Conservation (phyloP, 2,797 vertebrate species). For the Melanotaenia trifasciata region DNA sequence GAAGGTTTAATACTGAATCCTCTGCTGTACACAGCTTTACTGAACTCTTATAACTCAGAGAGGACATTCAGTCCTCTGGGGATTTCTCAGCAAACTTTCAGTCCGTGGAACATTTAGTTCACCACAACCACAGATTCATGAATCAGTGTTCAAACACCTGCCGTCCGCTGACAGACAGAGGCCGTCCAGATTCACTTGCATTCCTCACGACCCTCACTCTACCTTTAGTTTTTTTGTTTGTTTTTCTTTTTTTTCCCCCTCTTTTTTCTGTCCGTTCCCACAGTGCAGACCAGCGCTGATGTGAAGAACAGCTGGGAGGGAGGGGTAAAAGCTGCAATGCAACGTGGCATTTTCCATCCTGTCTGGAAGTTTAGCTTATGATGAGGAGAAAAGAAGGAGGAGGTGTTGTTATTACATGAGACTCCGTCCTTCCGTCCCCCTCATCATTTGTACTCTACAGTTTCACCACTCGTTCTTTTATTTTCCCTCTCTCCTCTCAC, state of each 20-base stretch:
- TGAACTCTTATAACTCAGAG: slow-evolving; percentile 5
- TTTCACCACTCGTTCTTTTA: slow-evolving; percentile 9
- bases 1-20: not conserved
- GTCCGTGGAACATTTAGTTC: slow-evolving; percentile 32
- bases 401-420: slow-evolving; percentile 47
- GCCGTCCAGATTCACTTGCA: slow-evolving; percentile 6
- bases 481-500: slow-evolving; percentile 7
- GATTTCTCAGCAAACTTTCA: slow-evolving; percentile 12
- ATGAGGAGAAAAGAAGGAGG: slow-evolving; percentile 38
- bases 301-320: slow-evolving; percentile 85
- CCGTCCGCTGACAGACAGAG: slow-evolving; percentile 38
- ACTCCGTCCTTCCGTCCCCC: slow-evolving; percentile 39
- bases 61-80: slow-evolving; percentile 19
- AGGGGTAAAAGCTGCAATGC: slow-evolving; percentile 60
- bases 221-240: not conserved
- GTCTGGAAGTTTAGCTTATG: slow-evolving; percentile 53
- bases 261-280: slow-evolving; percentile 84
- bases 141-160: slow-evolving; percentile 38
- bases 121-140: slow-evolving; percentile 4
- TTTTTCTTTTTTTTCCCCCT: slow-evolving; percentile 55
- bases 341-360: slow-evolving; percentile 86
- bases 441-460: slow-evolving; percentile 22
- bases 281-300: slow-evolving; percentile 70
- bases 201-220: not conserved
- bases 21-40: not conserved